These are phyloP conservation scores for Perodicticus potto DNA, from an alignment of 2,797 vertebrate genomes.

Conservation along the genomic window DNA sequence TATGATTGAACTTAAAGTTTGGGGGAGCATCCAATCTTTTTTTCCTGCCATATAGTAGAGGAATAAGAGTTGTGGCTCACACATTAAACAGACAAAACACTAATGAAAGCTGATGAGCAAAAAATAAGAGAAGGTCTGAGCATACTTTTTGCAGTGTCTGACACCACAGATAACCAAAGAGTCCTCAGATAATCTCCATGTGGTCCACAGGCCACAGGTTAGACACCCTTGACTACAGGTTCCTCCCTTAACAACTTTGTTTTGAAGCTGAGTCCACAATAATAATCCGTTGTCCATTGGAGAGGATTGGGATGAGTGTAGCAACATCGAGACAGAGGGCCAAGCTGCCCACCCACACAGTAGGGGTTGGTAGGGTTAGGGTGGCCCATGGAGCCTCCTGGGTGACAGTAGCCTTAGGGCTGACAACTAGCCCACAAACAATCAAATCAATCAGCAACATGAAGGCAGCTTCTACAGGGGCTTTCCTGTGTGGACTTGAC, in stretches of 20 bases:
- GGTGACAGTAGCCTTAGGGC: fast-evolving
- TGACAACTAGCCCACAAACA: background rate
- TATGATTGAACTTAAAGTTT: background rate
- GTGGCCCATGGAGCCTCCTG: background rate
- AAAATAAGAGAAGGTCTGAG: no score
- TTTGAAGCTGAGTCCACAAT: background rate
- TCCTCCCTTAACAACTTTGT: background rate
- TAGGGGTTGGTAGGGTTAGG: background rate
- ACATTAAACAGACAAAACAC: no score
- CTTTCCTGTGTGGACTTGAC: background rate
- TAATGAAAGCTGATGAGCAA: no score
- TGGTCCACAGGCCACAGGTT: no score
- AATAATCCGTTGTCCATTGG: background rate
- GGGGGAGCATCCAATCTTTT: no score
- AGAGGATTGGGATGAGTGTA: background rate
- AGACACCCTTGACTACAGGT: background rate
- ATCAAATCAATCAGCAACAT: background rate
- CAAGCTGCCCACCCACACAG: background rate
- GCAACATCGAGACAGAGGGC: background rate
- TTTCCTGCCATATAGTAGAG: no score
- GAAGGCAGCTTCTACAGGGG: background rate
- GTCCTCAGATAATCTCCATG: no score
- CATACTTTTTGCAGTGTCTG: no score
- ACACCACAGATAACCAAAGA: no score
- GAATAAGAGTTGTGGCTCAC: no score